phyloP scores from a whole-genome alignment of 2,797 vertebrate genomes.

The Acanthurus tractus region DNA sequence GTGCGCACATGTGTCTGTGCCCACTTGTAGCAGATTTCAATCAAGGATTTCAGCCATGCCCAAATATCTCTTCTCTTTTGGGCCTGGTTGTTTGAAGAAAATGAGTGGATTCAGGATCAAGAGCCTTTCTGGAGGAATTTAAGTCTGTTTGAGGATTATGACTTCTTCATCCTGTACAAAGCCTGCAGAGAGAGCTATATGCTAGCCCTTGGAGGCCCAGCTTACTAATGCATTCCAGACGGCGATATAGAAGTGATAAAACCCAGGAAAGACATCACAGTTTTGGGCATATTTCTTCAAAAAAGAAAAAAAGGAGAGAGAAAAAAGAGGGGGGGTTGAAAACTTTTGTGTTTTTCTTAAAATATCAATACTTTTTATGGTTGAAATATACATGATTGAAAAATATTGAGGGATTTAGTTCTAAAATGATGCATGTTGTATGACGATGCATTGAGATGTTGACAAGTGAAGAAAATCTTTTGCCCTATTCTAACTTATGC shows the following conservation, averaged over 20 bases:
- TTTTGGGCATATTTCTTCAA: slow-evolving; percentile 67
- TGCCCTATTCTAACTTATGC: not conserved
- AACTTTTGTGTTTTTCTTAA: slow-evolving; percentile 55
- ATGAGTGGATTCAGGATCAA: slow-evolving; percentile 91
- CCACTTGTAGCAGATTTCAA: slow-evolving; percentile 86
- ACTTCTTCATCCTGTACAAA: slow-evolving; percentile 90
- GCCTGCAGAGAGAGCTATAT: slow-evolving; percentile 81
- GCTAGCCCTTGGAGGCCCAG: slow-evolving; percentile 80
- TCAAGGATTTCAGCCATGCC: slow-evolving; percentile 81
- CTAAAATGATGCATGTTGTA: not conserved
- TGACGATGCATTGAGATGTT: not conserved
- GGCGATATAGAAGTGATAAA: slow-evolving; percentile 79
- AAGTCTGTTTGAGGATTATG: slow-evolving; percentile 91
- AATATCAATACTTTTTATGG: slow-evolving; percentile 23
- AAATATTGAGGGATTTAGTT: slow-evolving; percentile 15
- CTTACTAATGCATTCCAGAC: slow-evolving; percentile 79
- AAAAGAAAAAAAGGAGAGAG: slow-evolving; percentile 54
- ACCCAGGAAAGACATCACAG: slow-evolving; percentile 62
- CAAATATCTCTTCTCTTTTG: slow-evolving; percentile 84
- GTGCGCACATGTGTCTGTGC: slow-evolving; percentile 43
- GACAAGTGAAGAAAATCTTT: not conserved
- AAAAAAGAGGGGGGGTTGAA: slow-evolving; percentile 52
- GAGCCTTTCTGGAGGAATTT: slow-evolving; percentile 90
- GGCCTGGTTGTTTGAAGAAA: slow-evolving; percentile 87
- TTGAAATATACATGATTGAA: slow-evolving; percentile 33